Base-by-base conservation (phyloP, 1,140 invertebrate species). In the Polyergus mexicanus region DNA sequence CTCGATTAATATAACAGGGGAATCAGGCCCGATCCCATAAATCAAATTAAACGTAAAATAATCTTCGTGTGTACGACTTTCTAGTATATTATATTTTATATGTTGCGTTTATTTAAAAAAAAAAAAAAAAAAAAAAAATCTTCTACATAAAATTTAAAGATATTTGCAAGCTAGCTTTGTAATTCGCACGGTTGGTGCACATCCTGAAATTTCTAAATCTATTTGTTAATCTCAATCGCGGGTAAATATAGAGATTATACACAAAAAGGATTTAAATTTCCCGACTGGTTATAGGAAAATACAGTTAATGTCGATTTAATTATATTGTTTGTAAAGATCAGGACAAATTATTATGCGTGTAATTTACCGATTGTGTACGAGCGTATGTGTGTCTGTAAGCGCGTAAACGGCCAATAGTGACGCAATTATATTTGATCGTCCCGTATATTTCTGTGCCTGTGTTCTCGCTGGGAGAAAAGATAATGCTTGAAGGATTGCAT, bases 391-490 rank as follows among this genome's bases (percentile, higher is more conserved):
- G 41, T 28, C 19, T 41, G n/a, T 35, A 32, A 54, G 1, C 65
- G 41, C 63, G 56, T 68, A 62, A 74, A 74, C 5, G 28, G n/a
- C 32, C 25, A 13, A 35, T 13, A 41, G 60, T 89, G 88, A 86
- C 35, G 88, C 87, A 89, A 89, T 68, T 86, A 86, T 86, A 77
- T 89, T 89, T 86, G 76, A 89, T 89, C 77, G 77, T 80, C 84
- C 58, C 83, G 84, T 89, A 89, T 63, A 44, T 71, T 63, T 74
- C 75, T 54, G 35, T 41, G 35, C 41, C 54, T 89, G 56, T 74
- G 54, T 74, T 72, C 68, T 66, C 58, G 10, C 22, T 35, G 41
- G 66, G 41, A 89, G 88, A 89, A 76, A 84, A 89, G 87, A 89
- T 89, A 89, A 89, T 89, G 84, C 88, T 66, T 35, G 62, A 44